Evolutionary conservation across 1,140 invertebrate genomes (phyloP).

Genomic region (Tribolium madens): DNA sequence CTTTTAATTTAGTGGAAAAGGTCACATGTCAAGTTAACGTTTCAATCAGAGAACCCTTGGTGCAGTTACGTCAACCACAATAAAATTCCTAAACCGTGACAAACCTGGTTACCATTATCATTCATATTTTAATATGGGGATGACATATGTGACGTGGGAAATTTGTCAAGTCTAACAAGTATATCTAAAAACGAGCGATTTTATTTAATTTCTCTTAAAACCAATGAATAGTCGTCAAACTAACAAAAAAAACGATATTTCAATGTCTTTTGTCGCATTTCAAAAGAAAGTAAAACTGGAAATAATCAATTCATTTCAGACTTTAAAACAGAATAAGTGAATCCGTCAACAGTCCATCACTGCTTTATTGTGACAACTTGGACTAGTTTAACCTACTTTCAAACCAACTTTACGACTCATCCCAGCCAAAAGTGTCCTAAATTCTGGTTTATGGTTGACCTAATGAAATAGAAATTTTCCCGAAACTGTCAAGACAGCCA

Average conservation of each 20-base stretch:
- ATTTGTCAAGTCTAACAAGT: conserved; percentile 7
- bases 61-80: conserved; percentile 16
- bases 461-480: conserved; percentile 54
- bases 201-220: not conserved
- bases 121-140: conserved; percentile 23
- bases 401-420: conserved; percentile 50
- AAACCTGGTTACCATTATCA: conserved; percentile 37
- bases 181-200: not conserved
- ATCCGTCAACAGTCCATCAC: conserved; percentile 8
- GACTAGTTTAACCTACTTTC: conserved; percentile 55
- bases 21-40: conserved; percentile 49
- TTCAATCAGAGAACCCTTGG: conserved; percentile 29
- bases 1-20: conserved; percentile 44
- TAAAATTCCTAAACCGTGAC: conserved; percentile 47
- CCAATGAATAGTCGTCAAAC: not conserved
- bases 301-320: conserved; percentile 26
- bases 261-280: not conserved
- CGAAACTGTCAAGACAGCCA: conserved; percentile 27
- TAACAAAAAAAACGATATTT: not conserved
- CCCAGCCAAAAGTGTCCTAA: conserved; percentile 57
- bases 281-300: conserved; percentile 30
- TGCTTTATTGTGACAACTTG: conserved; percentile 14
- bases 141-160: conserved; percentile 25
- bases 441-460: conserved; percentile 61
- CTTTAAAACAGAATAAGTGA: conserved; percentile 25